Conservation (phyloP, 2,888 invertebrate genomes). For the Nymphalis c-album region DNA sequence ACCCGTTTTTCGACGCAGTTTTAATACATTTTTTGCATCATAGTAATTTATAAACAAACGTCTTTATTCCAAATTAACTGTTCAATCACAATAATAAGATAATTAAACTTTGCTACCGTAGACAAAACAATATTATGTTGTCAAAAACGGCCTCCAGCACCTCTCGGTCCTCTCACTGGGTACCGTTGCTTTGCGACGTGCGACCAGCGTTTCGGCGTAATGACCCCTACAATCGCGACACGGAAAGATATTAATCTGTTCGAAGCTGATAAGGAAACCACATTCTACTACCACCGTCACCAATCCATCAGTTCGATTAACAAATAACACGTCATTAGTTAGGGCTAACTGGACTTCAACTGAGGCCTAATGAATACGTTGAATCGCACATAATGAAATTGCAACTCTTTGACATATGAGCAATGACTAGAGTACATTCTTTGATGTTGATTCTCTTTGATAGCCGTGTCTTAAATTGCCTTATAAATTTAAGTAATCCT, state of each 20-base stretch:
- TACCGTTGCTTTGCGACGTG: constrained; percentile 57
- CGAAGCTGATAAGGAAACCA: constrained; percentile 44
- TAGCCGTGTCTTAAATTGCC: constrained; percentile 19
- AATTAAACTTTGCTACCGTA: constrained; percentile 39
- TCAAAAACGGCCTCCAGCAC: constrained; percentile 35
- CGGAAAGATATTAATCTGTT: constrained; percentile 53
- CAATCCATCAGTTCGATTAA: constrained; percentile 46
- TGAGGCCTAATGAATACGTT: constrained; percentile 37
- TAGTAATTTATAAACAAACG: constrained; percentile 19
- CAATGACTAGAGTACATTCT: constrained; percentile 36
- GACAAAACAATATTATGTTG: constrained; percentile 51
- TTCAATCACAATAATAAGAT: constrained; percentile 32
- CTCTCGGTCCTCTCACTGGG: constrained; percentile 45
- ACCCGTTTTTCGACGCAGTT: too few species aligned
- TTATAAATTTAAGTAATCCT: constrained; percentile 13
- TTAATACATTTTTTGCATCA: too few species aligned
- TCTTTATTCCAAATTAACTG: constrained; percentile 29
- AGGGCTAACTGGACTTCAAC: constrained; percentile 33
- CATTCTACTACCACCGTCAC: constrained; percentile 35
- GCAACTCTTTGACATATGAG: constrained; percentile 37
- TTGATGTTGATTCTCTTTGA: constrained; percentile 24
- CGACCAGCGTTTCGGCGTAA: constrained; percentile 52
- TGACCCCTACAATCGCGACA: constrained; percentile 52
- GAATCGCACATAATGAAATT: constrained; percentile 38
- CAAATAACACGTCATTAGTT: constrained; percentile 41